These are phyloP conservation scores for Rhabdophis nuchalis DNA, from an alignment of 2,797 vertebrate genomes.

Conservation along the genomic window DNA sequence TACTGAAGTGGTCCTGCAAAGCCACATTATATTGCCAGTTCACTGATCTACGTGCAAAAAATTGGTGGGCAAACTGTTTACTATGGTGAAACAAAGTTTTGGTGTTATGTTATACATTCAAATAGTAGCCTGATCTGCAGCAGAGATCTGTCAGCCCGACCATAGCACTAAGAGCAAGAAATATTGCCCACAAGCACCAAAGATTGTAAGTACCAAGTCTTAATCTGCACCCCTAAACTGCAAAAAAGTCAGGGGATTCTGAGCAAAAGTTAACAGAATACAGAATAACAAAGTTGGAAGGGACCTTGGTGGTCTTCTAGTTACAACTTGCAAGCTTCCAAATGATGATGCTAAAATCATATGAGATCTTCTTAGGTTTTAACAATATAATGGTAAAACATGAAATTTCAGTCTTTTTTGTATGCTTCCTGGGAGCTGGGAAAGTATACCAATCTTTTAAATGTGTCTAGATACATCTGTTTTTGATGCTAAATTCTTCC, in stretches of 20 bases:
- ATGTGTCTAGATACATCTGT: background rate
- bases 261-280: background rate
- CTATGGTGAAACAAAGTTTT: background rate
- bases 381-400: background rate
- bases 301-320: background rate
- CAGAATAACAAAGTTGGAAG: background rate
- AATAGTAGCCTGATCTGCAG: background rate
- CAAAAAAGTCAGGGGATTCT: background rate
- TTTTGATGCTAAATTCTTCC: background rate
- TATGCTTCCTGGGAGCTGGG: background rate
- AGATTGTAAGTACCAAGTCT: background rate
- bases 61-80: background rate
- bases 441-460: background rate
- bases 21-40: background rate
- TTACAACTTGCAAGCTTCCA: background rate
- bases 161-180: background rate
- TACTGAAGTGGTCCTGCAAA: background rate
- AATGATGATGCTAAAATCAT: background rate
- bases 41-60: background rate
- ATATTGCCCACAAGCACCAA: background rate
- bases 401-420: background rate
- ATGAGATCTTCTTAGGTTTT: background rate
- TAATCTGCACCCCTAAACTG: background rate
- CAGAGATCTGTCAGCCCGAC: background rate
- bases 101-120: background rate